Base-by-base conservation (phyloP, 2,797 vertebrate species). In the Acanthornis magna region DNA sequence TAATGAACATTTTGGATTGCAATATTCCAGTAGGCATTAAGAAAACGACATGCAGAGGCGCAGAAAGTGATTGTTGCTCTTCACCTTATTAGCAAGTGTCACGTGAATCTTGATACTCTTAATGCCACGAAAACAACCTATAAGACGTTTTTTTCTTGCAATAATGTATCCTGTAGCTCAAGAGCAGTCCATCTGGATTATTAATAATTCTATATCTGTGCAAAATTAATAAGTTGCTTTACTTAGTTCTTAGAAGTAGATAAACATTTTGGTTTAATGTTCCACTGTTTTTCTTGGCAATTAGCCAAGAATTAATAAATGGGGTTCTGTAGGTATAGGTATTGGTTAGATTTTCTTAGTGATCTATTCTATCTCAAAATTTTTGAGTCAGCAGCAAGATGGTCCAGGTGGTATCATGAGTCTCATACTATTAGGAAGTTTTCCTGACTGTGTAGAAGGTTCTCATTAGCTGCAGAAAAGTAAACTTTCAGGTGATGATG, bases 31-130 rank as follows among this genome's bases (percentile, higher is more conserved):
- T 38, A 72, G 18, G 32, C 18, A 11, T 67, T 58, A 77, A 42
- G 38, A 42, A 32, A 13, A 51, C 20, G 15, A 16, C 25, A 16
- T 88, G 54, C 18, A 65, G 19, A 72, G 18, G 10, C 10, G 2
- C 23, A 42, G 54, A 45, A 77, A 54, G 14, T 22, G 14, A 7
- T 42, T 29, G 20, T 47, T 88, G 25, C 17, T 60, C 7, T 91
- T 91, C 5, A 47, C 15, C 11, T 83, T 88, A 29, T 25, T 55
- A 8, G 8, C 42, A 65, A 38, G 17, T 43, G 30, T 75, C 40
- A 7, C 1, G 6, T 51, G 45, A 20, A 10, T 63, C 40, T 67
- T 0, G 0, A 11, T 43, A 27, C 7, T 21, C 23, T 54, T 74
- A 38, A 40, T 7, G 43, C 8, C 7, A 61, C 54, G 48, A 25